A percentile compares a stretch with the other conserved stretches of the same genome.
Evolutionary conservation across 2,888 invertebrate species (phyloP).

Genomic region (Trachelus stipa): DNA sequence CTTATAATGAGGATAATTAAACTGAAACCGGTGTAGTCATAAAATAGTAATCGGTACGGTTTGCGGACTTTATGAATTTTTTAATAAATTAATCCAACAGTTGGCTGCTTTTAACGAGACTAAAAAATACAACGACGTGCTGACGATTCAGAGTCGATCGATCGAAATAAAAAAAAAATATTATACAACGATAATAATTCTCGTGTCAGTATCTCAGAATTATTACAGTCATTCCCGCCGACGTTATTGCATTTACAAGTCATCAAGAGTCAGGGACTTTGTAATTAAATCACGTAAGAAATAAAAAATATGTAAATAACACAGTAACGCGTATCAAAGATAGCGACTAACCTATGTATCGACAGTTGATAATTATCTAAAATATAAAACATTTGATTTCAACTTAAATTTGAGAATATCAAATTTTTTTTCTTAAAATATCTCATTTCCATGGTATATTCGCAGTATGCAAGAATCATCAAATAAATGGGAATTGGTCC

Average conservation of each 20-base stretch:
- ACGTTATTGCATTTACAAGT: background rate
- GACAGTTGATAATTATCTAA: background rate
- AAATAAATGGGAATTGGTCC: background rate
- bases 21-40: background rate
- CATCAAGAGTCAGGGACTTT: background rate
- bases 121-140: too few species aligned
- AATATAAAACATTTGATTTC: background rate
- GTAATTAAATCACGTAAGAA: background rate
- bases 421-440: background rate
- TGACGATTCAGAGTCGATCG: background rate
- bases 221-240: background rate
- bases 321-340: background rate
- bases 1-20: background rate
- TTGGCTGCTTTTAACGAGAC: background rate
- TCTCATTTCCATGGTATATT: background rate
- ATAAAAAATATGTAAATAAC: background rate
- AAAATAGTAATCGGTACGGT: background rate
- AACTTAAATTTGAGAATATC: background rate
- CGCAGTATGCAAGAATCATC: background rate
- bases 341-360: background rate
- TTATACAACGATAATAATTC: background rate
- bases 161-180: background rate
- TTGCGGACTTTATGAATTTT: background rate
- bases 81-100: background rate
- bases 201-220: background rate